Evolutionary conservation across 1,140 invertebrate genomes (phyloP).

Genomic region (Dinothrombium tinctorium): DNA sequence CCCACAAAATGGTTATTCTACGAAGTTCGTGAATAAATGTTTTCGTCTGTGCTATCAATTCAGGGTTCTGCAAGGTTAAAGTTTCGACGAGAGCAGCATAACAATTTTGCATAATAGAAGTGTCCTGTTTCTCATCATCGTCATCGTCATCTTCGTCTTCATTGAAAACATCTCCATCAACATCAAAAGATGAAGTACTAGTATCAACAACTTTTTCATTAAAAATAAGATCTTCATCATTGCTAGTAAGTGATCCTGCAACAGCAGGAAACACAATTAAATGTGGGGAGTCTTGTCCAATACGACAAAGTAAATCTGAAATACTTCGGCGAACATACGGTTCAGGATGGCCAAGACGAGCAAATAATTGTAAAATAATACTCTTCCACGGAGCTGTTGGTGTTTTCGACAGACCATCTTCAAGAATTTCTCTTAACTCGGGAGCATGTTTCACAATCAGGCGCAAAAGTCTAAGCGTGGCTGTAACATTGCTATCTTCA

Average conservation of each 20-base stretch:
- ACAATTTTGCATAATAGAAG: constrained; percentile 26
- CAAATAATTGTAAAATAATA: constrained; percentile 89
- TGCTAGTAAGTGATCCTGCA: constrained; percentile 22
- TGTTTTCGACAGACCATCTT: constrained; percentile 57
- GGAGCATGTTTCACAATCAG: constrained; percentile 79
- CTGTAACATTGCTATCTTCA: constrained; percentile 34
- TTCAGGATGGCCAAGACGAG: constrained; percentile 65
- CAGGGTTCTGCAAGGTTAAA: constrained; percentile 29
- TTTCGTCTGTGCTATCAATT: constrained; percentile 66
- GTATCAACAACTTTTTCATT: constrained; percentile 10
- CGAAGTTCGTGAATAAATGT: constrained; percentile 68
- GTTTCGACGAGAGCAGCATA: constrained; percentile 39
- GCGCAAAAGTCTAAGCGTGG: constrained; percentile 57
- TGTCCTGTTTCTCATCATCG: constrained; percentile 16
- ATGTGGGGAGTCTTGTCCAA: constrained; percentile 48
- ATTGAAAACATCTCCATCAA: constrained; percentile 4
- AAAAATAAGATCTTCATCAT: constrained; percentile 7
- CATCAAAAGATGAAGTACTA: constrained; percentile 7
- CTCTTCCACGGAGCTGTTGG: constrained; percentile 78
- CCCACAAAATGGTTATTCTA: constrained; percentile 77
- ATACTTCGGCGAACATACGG: constrained; percentile 67
- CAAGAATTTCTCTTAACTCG: constrained; percentile 60
- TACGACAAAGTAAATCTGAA: constrained; percentile 60
- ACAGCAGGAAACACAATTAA: constrained; percentile 32
- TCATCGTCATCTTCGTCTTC: constrained; percentile 25